A percentile compares a stretch with the other conserved stretches of the same genome.
Conservation (phyloP, 1,140 invertebrate genomes). For the Ectropis grisescens region DNA sequence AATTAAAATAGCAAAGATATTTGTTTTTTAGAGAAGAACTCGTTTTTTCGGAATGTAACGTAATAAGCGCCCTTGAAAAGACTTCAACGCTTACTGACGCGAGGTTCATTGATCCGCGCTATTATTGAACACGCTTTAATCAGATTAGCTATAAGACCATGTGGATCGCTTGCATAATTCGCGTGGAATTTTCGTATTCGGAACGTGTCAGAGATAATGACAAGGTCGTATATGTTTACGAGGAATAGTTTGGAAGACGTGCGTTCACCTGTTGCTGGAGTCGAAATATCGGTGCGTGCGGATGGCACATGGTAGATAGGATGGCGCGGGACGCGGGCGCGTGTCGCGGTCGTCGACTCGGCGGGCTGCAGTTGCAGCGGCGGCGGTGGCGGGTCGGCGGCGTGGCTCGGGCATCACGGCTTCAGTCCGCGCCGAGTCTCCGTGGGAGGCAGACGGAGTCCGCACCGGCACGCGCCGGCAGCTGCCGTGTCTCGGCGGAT, state of each 20-base stretch:
- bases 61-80: conserved; percentile 62
- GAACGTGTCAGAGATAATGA: too few species aligned
- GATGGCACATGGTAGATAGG: conserved; percentile 4
- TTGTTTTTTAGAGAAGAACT: too few species aligned
- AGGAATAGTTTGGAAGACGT: too few species aligned
- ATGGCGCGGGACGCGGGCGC: conserved; percentile 12
- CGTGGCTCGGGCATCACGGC: not conserved
- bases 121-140: conserved; percentile 23
- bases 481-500: not conserved
- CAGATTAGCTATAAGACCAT: conserved; percentile 13
- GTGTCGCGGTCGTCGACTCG: conserved; percentile 26
- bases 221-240: too few species aligned
- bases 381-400: conserved; percentile 16
- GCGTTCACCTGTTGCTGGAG: too few species aligned
- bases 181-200: too few species aligned
- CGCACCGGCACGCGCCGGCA: too few species aligned
- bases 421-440: conserved; percentile 46
- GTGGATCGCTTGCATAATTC: conserved; percentile 3
- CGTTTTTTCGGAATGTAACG: conserved; percentile 35
- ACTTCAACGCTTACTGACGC: conserved; percentile 57
- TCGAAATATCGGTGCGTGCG: conserved; percentile 7
- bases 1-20: too few species aligned
- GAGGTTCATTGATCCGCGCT: conserved; percentile 43
- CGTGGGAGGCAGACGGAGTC: conserved; percentile 26
- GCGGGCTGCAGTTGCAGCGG: conserved; percentile 24